Evolutionary conservation across 2,113 vertebrate species (phyloP).

Genomic region (Tenrec ecaudatus): DNA sequence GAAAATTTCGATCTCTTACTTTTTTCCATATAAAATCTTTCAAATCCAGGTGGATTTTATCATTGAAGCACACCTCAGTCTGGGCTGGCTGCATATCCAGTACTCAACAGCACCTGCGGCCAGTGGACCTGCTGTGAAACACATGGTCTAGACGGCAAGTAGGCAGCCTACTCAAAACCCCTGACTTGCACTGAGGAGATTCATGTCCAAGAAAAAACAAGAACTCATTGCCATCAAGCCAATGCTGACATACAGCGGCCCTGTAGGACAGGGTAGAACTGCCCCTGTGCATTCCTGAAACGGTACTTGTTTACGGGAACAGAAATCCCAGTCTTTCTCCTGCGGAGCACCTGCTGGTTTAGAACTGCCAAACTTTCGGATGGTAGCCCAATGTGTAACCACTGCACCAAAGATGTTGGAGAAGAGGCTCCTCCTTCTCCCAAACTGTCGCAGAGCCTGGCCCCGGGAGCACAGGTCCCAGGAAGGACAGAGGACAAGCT

Average conservation of each 20-base stretch:
- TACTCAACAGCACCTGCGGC: background rate
- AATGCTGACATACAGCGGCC: too few relatives aligned
- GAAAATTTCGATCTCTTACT: background rate
- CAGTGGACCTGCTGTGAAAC: background rate
- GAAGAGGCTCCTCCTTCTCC: slow-evolving; percentile 18
- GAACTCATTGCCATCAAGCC: too few relatives aligned
- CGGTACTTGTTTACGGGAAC: too few relatives aligned
- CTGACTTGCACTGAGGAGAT: background rate
- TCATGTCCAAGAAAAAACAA: background rate
- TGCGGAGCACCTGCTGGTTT: too few relatives aligned
- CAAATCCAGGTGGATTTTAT: slow-evolving; percentile 4
- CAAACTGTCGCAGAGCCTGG: background rate
- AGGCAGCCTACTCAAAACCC: background rate
- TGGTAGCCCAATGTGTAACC: too few relatives aligned
- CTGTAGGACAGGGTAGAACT: too few relatives aligned
- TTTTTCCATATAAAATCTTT: slow-evolving; percentile 13
- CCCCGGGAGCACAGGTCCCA: background rate
- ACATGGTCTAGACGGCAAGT: too few relatives aligned
- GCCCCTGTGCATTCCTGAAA: too few relatives aligned
- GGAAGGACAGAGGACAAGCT: background rate
- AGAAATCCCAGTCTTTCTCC: too few relatives aligned
- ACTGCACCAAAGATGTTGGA: too few relatives aligned
- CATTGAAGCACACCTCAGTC: background rate
- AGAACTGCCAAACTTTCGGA: too few relatives aligned
- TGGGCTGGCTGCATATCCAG: background rate